Evolutionary conservation across 2,888 invertebrate genomes (phyloP), one percentile per base, ranked within the genome.

Genomic region (Ennomos erosarius): DNA sequence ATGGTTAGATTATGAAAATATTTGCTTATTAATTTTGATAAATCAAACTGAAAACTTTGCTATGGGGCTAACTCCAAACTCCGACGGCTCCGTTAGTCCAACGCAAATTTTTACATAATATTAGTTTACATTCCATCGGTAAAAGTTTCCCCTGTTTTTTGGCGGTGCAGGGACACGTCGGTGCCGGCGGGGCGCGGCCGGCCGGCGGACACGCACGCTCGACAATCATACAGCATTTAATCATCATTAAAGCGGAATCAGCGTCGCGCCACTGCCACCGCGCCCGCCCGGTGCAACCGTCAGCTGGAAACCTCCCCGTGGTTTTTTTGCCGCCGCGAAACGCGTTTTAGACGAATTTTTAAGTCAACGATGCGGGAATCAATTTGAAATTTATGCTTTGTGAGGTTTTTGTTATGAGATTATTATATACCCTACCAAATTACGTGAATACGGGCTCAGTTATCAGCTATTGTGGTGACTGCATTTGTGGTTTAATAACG

Each of bases 211-310:
- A 81, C 82, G 82, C 85, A 82, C 82, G 80, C 78, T 78, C 81
- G 79, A 85, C 90, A 84, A 92, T 92, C 88, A 87, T 88, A 87
- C 78, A 78, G 80, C 85, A 84, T 88, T 92, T 91, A 91, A 91
- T 92, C 92, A 89, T 90, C 85, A 91, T 92, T 90, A 92, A 91
- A 92, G 78, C 70, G 73, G 79, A 85, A 92, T 92, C 92, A 91
- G 87, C 77, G 79, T 67, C 81, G 66, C 64, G 53, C 62, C 62
- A 45, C 49, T 50, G 45, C 49, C 11, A 34, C 51, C 44, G 13
- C 74, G 71, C 70, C 60, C 82, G 82, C 81, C 77, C 82, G 84
- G 43, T 87, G 62, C 58, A 55, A 51, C 58, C 62, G 84, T 78
- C 87, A 84, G 88, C 87, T 84, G 86, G 79, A 78, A 77, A 76